Conservation (phyloP, 1,140 invertebrate genomes). For the Pogonomyrmex barbatus region DNA sequence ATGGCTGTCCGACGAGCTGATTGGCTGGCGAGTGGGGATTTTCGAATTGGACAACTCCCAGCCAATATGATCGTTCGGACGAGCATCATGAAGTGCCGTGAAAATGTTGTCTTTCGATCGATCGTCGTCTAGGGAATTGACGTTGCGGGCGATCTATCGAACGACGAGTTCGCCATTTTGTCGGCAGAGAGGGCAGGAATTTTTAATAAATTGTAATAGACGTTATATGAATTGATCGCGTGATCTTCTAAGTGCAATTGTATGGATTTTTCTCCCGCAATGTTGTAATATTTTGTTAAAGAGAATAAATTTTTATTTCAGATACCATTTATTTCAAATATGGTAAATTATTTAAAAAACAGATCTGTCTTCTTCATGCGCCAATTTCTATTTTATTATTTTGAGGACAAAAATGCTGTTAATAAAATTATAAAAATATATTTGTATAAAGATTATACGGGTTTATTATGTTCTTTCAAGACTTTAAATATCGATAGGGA, state of each 20-base stretch:
- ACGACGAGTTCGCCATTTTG: conserved; percentile 10
- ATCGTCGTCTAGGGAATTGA: not conserved
- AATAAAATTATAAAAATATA: not conserved
- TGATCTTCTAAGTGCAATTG: not conserved
- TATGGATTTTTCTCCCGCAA: not conserved
- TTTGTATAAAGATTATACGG: too few relatives aligned
- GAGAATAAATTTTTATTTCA: not conserved
- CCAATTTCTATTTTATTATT: not conserved
- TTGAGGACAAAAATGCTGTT: not conserved
- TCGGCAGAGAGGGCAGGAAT: not conserved
- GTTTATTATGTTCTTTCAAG: not conserved
- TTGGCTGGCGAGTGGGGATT: not conserved
- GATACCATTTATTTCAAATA: not conserved
- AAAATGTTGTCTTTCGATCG: not conserved
- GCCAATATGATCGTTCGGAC: not conserved
- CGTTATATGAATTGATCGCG: conserved; percentile 21
- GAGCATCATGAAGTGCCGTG: not conserved
- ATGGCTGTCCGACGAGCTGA: not conserved
- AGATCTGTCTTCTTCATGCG: not conserved
- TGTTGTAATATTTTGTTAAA: not conserved
- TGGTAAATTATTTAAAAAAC: not conserved
- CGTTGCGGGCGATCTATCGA: not conserved
- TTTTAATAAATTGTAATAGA: conserved; percentile 20
- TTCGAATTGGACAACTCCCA: not conserved
- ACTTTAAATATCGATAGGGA: not conserved